Conservation (phyloP, 1,140 invertebrate species). For the Solenopsis fugax region DNA sequence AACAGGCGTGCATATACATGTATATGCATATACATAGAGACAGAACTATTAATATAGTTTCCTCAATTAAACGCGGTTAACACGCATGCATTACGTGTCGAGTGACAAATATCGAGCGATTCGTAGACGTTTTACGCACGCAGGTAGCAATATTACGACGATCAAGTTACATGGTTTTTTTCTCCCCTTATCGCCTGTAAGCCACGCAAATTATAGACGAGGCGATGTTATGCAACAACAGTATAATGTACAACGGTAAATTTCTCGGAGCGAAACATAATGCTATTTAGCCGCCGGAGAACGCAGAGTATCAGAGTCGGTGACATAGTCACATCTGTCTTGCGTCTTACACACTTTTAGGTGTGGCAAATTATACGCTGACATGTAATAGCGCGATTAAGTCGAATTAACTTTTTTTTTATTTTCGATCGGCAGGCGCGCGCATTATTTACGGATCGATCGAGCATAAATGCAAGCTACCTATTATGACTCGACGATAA, state of each 20-base stretch:
- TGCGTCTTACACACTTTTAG: slow-evolving; percentile 32
- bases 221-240: slow-evolving; percentile 46
- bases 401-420: slow-evolving; percentile 59
- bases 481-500: not conserved
- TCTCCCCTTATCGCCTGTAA: not conserved
- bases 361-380: slow-evolving; percentile 66
- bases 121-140: not conserved
- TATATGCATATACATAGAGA: not conserved
- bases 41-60: no score
- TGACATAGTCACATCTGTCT: slow-evolving; percentile 57
- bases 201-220: slow-evolving; percentile 33
- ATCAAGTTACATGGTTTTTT: slow-evolving; percentile 19
- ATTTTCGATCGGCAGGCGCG: not conserved
- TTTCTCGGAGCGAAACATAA: slow-evolving; percentile 57
- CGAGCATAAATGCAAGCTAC: slow-evolving; percentile 27
- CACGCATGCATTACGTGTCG: not conserved
- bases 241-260: slow-evolving; percentile 40
- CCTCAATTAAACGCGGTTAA: slow-evolving; percentile 24
- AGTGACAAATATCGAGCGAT: not conserved
- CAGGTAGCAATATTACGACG: not conserved
- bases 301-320: slow-evolving; percentile 29
- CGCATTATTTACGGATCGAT: slow-evolving; percentile 33
- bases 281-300: slow-evolving; percentile 60
- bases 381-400: slow-evolving; percentile 68
- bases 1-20: not conserved